A percentile compares a stretch with the other conserved stretches of the same genome.
phyloP scores from a whole-genome alignment of 2,888 invertebrate genomes.

The Gari tellinella region DNA sequence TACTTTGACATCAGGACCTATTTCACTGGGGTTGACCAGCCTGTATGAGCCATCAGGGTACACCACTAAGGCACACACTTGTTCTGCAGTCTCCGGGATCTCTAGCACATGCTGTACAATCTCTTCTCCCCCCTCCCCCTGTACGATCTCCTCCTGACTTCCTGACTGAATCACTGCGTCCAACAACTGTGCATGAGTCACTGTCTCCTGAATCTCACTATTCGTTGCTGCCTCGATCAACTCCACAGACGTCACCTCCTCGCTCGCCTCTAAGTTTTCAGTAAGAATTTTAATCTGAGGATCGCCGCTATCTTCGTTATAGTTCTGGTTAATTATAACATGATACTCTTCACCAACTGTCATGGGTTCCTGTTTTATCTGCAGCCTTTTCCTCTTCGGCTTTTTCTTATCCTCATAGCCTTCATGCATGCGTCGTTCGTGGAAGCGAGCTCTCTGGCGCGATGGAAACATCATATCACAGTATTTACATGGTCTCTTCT shows the following conservation, averaged over 20 bases:
- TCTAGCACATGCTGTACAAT: constrained; percentile 44
- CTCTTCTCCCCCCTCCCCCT: constrained; percentile 2
- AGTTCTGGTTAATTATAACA: too few relatives aligned
- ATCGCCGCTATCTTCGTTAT: too few relatives aligned
- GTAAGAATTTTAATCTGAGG: too few relatives aligned
- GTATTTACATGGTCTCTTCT: constrained; percentile 39
- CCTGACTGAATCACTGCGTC: not conserved
- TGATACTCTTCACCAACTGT: too few relatives aligned
- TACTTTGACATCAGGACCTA: too few relatives aligned
- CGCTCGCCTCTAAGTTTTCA: too few relatives aligned
- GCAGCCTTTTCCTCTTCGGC: not conserved
- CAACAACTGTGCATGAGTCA: not conserved
- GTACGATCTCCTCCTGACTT: not conserved
- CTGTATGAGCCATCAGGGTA: too few relatives aligned
- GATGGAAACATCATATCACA: constrained; percentile 42
- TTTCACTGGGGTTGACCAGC: too few relatives aligned
- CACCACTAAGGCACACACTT: not conserved
- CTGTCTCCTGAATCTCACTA: not conserved
- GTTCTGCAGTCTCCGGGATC: constrained; percentile 50
- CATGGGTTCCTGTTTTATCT: not conserved
- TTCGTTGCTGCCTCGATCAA: too few relatives aligned
- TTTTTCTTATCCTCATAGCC: not conserved
- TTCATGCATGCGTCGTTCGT: constrained; percentile 44
- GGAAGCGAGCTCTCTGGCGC: constrained; percentile 42
- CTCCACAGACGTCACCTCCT: too few relatives aligned